Evolutionary conservation across 2,797 vertebrate species (phyloP).

Genomic region (Thalassophryne amazonica): DNA sequence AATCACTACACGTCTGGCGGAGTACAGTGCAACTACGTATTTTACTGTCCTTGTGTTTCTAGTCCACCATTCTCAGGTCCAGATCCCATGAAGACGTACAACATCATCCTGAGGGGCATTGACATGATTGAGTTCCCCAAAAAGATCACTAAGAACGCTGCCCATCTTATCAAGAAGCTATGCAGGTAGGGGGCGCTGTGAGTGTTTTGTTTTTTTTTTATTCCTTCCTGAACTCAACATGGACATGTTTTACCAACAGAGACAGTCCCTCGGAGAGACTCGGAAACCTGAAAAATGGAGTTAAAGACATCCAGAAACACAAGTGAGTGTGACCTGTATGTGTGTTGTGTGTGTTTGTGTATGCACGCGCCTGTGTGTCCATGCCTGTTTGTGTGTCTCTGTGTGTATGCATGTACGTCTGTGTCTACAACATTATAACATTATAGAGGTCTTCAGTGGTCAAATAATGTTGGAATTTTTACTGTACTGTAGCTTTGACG

Average conservation of each 20-base stretch:
- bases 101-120: slow-evolving; percentile 94
- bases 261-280: slow-evolving; percentile 96
- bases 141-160: slow-evolving; percentile 96
- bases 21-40: too few relatives aligned
- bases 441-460: too few relatives aligned
- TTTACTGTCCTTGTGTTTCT: background rate
- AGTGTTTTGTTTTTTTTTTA: too few relatives aligned
- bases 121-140: slow-evolving; percentile 99
- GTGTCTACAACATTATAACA: too few relatives aligned
- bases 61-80: slow-evolving; percentile 98
- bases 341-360: background rate
- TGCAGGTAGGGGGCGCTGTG: slow-evolving; percentile 83
- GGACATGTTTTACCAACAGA: slow-evolving; percentile 73
- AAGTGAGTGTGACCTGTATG: slow-evolving; percentile 80
- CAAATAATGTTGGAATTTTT: too few relatives aligned
- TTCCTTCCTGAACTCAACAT: too few relatives aligned
- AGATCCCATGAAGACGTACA: slow-evolving; percentile 98
- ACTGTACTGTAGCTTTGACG: too few relatives aligned
- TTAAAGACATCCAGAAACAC: slow-evolving; percentile 99
- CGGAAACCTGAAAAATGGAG: slow-evolving; percentile 96
- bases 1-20: background rate
- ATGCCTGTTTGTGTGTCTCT: background rate
- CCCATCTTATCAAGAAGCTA: slow-evolving; percentile 97
- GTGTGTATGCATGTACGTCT: background rate
- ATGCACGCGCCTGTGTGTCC: background rate